phyloP scores from a whole-genome alignment of 2,888 invertebrate species.

The Crepidodera aurea region DNA sequence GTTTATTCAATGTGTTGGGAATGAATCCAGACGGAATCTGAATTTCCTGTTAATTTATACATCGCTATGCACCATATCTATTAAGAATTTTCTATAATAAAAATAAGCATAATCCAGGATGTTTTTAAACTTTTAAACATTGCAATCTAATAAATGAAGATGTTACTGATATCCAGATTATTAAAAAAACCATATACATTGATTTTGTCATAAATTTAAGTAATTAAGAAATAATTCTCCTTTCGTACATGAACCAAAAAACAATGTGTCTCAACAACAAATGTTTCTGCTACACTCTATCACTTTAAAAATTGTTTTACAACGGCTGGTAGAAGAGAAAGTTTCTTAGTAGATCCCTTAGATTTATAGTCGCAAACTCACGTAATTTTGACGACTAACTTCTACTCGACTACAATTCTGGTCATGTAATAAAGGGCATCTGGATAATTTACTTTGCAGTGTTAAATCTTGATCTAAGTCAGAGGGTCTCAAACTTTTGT shows the following conservation, averaged over 20 bases:
- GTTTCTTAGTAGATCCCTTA: constrained; percentile 37
- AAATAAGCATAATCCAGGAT: too few relatives aligned
- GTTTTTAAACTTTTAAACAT: too few relatives aligned
- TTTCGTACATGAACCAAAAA: too few relatives aligned
- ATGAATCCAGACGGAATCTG: too few relatives aligned
- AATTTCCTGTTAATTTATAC: too few relatives aligned
- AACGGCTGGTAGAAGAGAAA: constrained; percentile 32
- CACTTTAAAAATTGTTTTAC: neutral
- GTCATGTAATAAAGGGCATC: constrained; percentile 50
- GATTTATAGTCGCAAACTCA: constrained; percentile 47
- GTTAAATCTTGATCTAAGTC: constrained; percentile 45
- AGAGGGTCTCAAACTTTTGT: constrained; percentile 32
- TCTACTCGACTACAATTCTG: constrained; percentile 40
- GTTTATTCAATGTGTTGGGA: neutral
- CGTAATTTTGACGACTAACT: constrained; percentile 46
- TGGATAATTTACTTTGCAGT: constrained; percentile 49
- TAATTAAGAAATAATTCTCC: too few relatives aligned
- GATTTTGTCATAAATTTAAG: too few relatives aligned
- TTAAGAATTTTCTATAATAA: too few relatives aligned
- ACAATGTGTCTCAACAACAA: neutral
- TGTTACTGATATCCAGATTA: too few relatives aligned
- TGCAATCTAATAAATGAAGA: too few relatives aligned
- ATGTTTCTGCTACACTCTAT: neutral
- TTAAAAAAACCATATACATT: too few relatives aligned
- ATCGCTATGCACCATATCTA: too few relatives aligned